A percentile compares a stretch with the other conserved stretches of the same genome.
Conservation (phyloP, 23 tunicate species). For the Botrylloides violaceus region DNA sequence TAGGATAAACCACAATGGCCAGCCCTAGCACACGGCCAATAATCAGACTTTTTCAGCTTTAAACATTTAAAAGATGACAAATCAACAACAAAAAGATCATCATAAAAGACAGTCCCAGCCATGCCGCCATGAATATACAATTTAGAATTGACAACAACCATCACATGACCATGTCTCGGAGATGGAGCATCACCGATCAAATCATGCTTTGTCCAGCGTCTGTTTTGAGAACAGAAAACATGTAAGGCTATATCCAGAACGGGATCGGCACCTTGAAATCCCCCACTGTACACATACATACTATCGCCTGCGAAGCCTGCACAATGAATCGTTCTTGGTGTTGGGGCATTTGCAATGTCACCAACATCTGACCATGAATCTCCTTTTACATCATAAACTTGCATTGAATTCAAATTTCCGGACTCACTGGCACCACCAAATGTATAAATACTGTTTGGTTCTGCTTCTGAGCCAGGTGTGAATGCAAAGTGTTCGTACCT, state of each 20-base stretch:
- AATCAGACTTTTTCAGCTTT: neutral
- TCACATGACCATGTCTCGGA: conserved; percentile 82
- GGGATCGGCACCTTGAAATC: conserved; percentile 55
- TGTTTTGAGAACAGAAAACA: conserved; percentile 30
- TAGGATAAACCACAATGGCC: conserved; percentile 49
- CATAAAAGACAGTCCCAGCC: conserved; percentile 66
- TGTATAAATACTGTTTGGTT: conserved; percentile 26
- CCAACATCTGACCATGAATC: neutral
- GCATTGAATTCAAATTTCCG: conserved; percentile 42
- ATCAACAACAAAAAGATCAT: conserved; percentile 57
- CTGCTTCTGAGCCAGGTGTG: conserved; percentile 7
- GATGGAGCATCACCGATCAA: conserved; percentile 63
- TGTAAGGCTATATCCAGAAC: conserved; percentile 52
- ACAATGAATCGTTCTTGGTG: conserved; percentile 61
- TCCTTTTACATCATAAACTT: conserved; percentile 17
- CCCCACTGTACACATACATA: conserved; percentile 81
- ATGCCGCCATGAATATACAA: conserved; percentile 87
- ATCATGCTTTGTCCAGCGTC: conserved; percentile 45
- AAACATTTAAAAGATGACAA: conserved; percentile 33
- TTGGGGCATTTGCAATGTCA: neutral
- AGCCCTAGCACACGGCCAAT: conserved; percentile 68
- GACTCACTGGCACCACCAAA: conserved; percentile 82
- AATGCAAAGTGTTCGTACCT: conserved; percentile 86
- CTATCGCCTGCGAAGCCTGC: conserved; percentile 47
- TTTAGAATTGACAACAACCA: conserved; percentile 31